phyloP scores from a whole-genome alignment of 2,797 vertebrate genomes.

The Diplodus sargus region DNA sequence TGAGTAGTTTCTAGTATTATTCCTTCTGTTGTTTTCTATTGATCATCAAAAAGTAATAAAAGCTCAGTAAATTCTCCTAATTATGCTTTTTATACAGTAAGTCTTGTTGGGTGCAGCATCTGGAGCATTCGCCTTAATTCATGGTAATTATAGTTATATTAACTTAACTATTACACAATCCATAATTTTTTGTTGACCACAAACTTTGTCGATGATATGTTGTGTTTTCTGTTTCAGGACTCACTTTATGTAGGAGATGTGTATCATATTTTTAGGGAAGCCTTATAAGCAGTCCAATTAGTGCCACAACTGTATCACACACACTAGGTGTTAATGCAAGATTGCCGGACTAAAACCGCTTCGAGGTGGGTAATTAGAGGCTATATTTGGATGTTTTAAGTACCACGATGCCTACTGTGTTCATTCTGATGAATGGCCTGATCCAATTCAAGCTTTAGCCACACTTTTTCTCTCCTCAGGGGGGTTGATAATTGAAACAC shows the following conservation, averaged over 20 bases:
- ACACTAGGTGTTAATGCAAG: constrained; percentile 40
- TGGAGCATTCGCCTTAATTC: background rate
- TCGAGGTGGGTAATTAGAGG: constrained; percentile 59
- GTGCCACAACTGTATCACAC: constrained; percentile 8
- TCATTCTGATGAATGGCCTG: constrained; percentile 69
- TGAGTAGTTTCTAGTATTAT: background rate
- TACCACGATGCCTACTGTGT: constrained; percentile 46
- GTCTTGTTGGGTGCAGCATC: background rate
- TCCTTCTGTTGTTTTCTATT: background rate
- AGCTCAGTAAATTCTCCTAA: background rate
- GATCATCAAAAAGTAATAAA: background rate
- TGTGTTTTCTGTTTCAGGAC: background rate
- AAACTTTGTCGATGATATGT: background rate
- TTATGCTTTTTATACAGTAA: background rate
- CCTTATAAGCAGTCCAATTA: constrained; percentile 45
- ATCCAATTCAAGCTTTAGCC: constrained; percentile 73
- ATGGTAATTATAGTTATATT: background rate
- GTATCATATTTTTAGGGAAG: background rate
- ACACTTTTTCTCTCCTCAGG: constrained; percentile 63
- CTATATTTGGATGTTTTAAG: constrained; percentile 65
- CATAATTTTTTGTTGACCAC: background rate
- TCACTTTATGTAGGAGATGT: background rate
- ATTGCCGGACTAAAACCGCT: constrained; percentile 29
- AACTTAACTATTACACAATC: background rate
- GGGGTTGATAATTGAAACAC: constrained; percentile 76